These are phyloP conservation scores for Enoplosus armatus DNA, from an alignment of 2,797 vertebrate species.

Conservation along the genomic window DNA sequence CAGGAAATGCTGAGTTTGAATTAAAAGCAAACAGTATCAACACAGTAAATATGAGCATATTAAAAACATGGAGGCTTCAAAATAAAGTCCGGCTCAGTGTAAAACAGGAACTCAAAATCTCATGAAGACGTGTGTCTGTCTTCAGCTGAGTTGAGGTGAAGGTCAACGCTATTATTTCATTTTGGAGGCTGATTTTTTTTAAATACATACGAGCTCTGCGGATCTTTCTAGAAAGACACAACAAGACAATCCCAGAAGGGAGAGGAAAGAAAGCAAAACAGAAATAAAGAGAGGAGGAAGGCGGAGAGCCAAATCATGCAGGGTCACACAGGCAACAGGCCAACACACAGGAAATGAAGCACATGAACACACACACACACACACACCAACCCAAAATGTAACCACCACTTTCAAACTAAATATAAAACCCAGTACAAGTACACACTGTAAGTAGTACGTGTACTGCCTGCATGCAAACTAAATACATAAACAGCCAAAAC, in stretches of 20 bases:
- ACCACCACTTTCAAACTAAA: conserved; percentile 27
- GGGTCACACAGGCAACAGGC: conserved; percentile 58
- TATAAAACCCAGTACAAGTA: conserved; percentile 24
- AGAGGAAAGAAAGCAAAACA: neutral
- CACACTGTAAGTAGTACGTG: neutral
- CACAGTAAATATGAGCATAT: neutral
- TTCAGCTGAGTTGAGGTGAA: neutral
- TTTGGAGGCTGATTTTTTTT: neutral
- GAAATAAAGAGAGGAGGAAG: conserved; percentile 1
- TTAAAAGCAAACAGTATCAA: conserved; percentile 11
- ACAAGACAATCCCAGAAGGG: neutral
- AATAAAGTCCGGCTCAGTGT: neutral
- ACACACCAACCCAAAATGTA: conserved; percentile 5
- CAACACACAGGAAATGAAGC: conserved; percentile 72
- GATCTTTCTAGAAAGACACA: conserved; percentile 10
- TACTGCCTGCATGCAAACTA: conserved; percentile 1
- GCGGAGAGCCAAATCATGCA: conserved; percentile 45
- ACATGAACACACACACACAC: conserved; percentile 15
- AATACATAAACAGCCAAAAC: conserved; percentile 19
- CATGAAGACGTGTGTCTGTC: neutral
- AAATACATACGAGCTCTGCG: neutral
- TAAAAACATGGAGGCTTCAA: neutral
- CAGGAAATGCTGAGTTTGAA: conserved; percentile 40
- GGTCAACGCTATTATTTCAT: neutral
- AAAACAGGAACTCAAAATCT: neutral